A percentile compares a stretch with the other conserved stretches of the same genome.
These are phyloP conservation scores for Martes martes DNA, from an alignment of 2,113 vertebrate species.

Conservation along the genomic window DNA sequence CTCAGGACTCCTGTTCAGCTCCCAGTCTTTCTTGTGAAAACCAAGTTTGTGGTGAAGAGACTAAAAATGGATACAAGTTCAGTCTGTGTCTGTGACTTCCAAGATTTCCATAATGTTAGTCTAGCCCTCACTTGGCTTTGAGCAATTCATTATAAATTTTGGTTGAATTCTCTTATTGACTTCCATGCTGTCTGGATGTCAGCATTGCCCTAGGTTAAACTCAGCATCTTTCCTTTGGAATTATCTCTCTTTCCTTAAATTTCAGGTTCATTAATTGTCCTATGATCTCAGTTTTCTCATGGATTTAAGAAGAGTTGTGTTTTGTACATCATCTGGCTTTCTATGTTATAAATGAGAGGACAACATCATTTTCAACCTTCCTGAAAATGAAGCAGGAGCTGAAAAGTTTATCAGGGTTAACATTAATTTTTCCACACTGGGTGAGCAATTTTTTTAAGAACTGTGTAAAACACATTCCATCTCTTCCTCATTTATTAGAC, in stretches of 20 bases:
- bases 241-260: not conserved
- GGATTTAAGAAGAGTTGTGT: not conserved
- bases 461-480: not conserved
- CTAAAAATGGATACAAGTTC: not conserved
- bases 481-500: not conserved
- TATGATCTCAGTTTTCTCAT: not conserved
- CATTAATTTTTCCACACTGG: not conserved
- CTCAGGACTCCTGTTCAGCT: not conserved
- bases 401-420: not conserved
- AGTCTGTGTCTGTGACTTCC: not conserved
- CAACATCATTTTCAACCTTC: not conserved
- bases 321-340: not conserved
- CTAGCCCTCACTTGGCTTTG: not conserved
- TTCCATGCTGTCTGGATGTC: not conserved
- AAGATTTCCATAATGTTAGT: not conserved
- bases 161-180: not conserved
- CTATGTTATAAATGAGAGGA: not conserved
- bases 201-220: not conserved
- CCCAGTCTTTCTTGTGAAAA: not conserved
- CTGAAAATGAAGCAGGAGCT: not conserved
- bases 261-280: not conserved
- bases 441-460: not conserved
- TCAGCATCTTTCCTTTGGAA: not conserved
- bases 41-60: not conserved
- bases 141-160: not conserved